Evolutionary conservation across 2,113 vertebrate genomes (phyloP), one percentile per base, ranked within the genome.

Genomic region (Grammatotria lemairii): DNA sequence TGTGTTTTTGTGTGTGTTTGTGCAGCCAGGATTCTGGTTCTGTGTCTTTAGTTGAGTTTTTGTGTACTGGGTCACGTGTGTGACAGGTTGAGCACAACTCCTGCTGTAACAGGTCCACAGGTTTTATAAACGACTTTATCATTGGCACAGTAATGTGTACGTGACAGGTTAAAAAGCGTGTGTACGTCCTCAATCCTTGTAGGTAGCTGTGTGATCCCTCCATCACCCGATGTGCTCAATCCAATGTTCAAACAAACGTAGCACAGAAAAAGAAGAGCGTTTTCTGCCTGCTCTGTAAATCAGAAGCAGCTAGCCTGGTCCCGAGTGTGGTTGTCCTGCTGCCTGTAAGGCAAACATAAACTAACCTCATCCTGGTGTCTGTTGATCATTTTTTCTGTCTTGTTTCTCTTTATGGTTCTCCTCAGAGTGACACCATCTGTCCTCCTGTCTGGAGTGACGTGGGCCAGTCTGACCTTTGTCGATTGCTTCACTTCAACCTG

Each of bases 381-480:
- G 23, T 0, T 75, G 70, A 8, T 49, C 23, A 19, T 45, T 45
- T 28, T 9, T 47, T 11, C 21, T 28, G 16, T 47, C 23, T 75
- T 47, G 14, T 75, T 47, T 73, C 0, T 45, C 5, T 9, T 19
- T 1, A 8, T 4, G 70, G 17, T 5, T 47, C 10, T 23, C n/a
- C 82, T 5, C 85, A 94, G 88, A 81, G 73, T 1, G 53, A 84
- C 51, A 75, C 38, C 84, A 40, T 51, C 31, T 26, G 75, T 85
- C 79, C 83, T 87, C 84, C 87, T 26, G 88, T 80, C 47, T 17
- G 65, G 89, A 89, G 78, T 2, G 70, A 80, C 10, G 80, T n/a
- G 68, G 88, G 88, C 93, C 92, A 87, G 90, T 93, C 84, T 54
- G 84, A 89, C 75, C 86, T 80, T 60, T 26, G 40, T 45, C 40